These are phyloP conservation scores for Aspidiotus destructor DNA, from an alignment of 2,888 invertebrate genomes.

Conservation along the genomic window DNA sequence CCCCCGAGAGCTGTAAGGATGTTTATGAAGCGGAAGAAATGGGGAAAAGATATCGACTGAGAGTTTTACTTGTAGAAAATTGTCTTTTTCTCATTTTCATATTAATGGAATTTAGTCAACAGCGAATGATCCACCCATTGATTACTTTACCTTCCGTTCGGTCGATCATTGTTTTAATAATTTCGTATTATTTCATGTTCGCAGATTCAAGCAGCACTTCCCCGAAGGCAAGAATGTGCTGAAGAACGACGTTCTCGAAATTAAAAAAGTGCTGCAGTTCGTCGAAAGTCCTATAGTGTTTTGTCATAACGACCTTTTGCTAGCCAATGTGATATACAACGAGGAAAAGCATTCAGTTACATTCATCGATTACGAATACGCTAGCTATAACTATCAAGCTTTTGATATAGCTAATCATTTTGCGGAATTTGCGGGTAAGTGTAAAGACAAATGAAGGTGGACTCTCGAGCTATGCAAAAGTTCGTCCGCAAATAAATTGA, in stretches of 20 bases:
- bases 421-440: slow-evolving; percentile 81
- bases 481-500: too few species aligned
- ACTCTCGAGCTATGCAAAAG: too few species aligned
- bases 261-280: slow-evolving; percentile 55
- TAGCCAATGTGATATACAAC: slow-evolving; percentile 87
- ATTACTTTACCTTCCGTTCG: too few species aligned
- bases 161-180: too few species aligned
- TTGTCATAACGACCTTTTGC: slow-evolving; percentile 92
- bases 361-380: slow-evolving; percentile 97
- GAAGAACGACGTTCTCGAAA: slow-evolving; percentile 56
- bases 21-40: too few species aligned
- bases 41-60: too few species aligned
- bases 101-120: too few species aligned
- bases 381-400: slow-evolving; percentile 84
- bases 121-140: too few species aligned
- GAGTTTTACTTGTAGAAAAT: too few species aligned
- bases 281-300: slow-evolving; percentile 74
- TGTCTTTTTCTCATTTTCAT: too few species aligned
- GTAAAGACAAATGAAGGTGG: neutral
- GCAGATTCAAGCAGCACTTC: slow-evolving; percentile 42
- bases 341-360: slow-evolving; percentile 50
- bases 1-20: too few species aligned
- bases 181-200: neutral
- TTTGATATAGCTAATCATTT: slow-evolving; percentile 98
- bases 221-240: slow-evolving; percentile 50